Conservation (phyloP, 1,140 invertebrate genomes). For the Sesamia nonagrioides region DNA sequence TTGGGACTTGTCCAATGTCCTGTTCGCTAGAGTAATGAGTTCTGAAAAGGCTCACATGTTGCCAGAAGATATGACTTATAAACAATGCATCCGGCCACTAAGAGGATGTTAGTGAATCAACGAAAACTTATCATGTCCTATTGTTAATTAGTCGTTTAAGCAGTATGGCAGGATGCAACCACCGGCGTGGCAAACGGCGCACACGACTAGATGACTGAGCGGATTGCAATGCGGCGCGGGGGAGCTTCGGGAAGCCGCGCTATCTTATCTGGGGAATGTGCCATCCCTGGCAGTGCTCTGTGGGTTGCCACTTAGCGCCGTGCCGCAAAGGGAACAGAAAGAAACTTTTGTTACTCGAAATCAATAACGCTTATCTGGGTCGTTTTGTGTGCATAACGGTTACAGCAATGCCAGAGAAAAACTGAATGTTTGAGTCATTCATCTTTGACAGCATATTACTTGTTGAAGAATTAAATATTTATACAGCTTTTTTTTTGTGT, state of each 20-base stretch:
- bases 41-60: background rate
- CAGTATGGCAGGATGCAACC: constrained; percentile 49
- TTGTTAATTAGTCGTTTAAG: constrained; percentile 48
- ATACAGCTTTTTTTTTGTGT: constrained; percentile 45
- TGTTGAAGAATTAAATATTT: constrained; percentile 59
- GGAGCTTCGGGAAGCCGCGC: constrained; percentile 47
- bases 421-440: constrained; percentile 62
- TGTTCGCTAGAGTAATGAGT: background rate
- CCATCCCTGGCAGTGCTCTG: constrained; percentile 69
- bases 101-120: constrained; percentile 29
- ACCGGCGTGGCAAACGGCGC: constrained; percentile 25
- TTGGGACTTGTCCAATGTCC: constrained; percentile 21
- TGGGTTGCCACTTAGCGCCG: constrained; percentile 77
- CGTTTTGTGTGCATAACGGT: constrained; percentile 72
- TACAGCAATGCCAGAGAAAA: constrained; percentile 57
- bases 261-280: constrained; percentile 84
- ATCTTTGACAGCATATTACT: constrained; percentile 59
- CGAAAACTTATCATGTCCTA: constrained; percentile 34
- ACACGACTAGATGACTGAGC: constrained; percentile 67
- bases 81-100: constrained; percentile 34
- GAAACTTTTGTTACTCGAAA: constrained; percentile 74
- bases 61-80: background rate
- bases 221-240: constrained; percentile 71
- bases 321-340: constrained; percentile 67
- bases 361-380: constrained; percentile 73